Evolutionary conservation across 2,888 invertebrate genomes (phyloP), one percentile per base, ranked within the genome.

Genomic region (Exephanes ischioxanthus): DNA sequence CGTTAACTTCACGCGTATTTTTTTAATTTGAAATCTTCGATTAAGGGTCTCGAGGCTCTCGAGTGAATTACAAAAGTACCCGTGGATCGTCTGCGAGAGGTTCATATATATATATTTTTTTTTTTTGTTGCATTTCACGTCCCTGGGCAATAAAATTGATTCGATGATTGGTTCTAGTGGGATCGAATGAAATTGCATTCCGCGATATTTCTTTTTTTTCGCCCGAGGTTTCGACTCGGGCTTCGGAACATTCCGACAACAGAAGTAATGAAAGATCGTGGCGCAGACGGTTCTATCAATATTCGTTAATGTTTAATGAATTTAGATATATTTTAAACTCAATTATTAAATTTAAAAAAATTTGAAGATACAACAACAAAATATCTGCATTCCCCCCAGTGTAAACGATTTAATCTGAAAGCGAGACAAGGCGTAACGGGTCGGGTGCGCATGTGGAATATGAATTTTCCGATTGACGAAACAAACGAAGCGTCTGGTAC

Each of bases 141-240:
- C 41, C 58, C 19, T 41, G 37, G 19, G 37, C n/a, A 30, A 66
- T 41, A 66, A 63, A 48, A 67, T 73, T 80, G 45, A 80, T 80
- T 61, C 30, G 30, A 63, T 63, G 30, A 30, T 30, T 30, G 61
- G 30, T 63, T 16, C 30, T 63, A 63, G 33, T 33, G 61, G 61
- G 33, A 33, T 33, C 61, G 19, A 67, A 73, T 14, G 19, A 26
- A 48, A 45, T 68, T 48, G 68, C 68, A 19, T 48, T 45, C 22
- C 14, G 22, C 22, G 22, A 22, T 41, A 22, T 67, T 41, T 11
- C 26, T 30, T 78, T 78, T 70, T 45, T 26, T 26, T 22, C 26
- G 26, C 30, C 33, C 14, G 33, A 63, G 26, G 33, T 30, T 16
- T n/a, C n/a, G 14, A 63, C 61, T 53, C n/a, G 33, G 1, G 26